These are phyloP conservation scores for Erebia ligea DNA, from an alignment of 2,888 invertebrate genomes.

Conservation along the genomic window DNA sequence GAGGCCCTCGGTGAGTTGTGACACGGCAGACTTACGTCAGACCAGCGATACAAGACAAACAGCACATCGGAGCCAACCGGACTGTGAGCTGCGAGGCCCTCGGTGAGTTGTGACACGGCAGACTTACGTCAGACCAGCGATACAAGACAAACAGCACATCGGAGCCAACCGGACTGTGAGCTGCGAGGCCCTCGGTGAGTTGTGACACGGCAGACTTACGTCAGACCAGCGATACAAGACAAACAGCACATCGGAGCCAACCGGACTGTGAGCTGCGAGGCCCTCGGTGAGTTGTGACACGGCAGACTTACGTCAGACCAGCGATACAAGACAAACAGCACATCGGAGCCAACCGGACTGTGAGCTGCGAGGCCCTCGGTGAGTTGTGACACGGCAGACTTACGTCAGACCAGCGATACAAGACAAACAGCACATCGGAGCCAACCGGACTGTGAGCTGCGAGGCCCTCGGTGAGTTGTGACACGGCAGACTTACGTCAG, in stretches of 20 bases:
- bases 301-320: no score
- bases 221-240: no score
- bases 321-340: no score
- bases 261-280: constrained; percentile 77
- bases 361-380: constrained; percentile 82
- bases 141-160: constrained; percentile 75
- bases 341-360: constrained; percentile 55
- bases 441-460: constrained; percentile 69
- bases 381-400: constrained; percentile 2
- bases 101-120: constrained; percentile 52
- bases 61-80: constrained; percentile 64
- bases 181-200: constrained; percentile 81
- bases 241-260: constrained; percentile 69
- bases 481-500: no score
- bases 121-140: no score
- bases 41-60: no score
- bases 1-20: constrained; percentile 75
- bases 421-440: constrained; percentile 71
- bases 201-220: no score
- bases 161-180: constrained; percentile 56
- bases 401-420: no score
- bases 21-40: no score
- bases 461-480: constrained; percentile 75
- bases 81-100: constrained; percentile 80
- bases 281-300: constrained; percentile 61